Base-by-base conservation (phyloP, 2,888 invertebrate species). In the Drosophila acutilabella region DNA sequence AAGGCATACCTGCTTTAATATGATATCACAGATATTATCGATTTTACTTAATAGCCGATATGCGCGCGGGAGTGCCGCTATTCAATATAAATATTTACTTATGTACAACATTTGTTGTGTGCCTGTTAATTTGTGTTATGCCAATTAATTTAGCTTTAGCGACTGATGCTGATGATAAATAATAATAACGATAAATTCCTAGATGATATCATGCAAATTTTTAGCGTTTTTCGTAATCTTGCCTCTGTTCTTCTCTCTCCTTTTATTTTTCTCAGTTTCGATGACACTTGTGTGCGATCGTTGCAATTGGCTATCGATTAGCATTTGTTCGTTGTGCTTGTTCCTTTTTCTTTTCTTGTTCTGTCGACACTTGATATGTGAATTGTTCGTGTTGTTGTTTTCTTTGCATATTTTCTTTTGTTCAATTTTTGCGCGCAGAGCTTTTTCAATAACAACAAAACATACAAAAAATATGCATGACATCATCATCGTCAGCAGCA, bases 391-490 rank as follows among this genome's bases (percentile, higher is more conserved):
- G 57, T 61, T 62, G 38, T 48, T 45, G 42, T 61, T 51, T 30
- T 10, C 65, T 54, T 59, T 65, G 42, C 40, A 47, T 45, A 41
- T 68, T 69, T 76, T 51, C 52, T 85, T 81, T 71, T 62, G 59
- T 69, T 71, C 58, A 47, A 51, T 71, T 74, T 65, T 54, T 69
- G 57, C 56, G 64, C 57, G 73, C 62, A 64, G 56, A 67, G 68
- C 62, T 71, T 82, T 80, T 85, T 79, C 77, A 80, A 83, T 80
- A 83, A 80, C 74, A 80, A 85, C 77, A 80, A 85, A 69, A 73
- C 38, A 47, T 45, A 73, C 67, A 67, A 87, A 88, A 78, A 83
- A 88, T 88, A 83, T 89, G 81, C 83, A 83, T 83, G 89, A 89
- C 83, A 83, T 83, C 83, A 82, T 80, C 80, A 11, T 26, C 57